Percentiles rank a stretch among this genome's conserved stretches.
Evolutionary conservation across 2,113 vertebrate species (phyloP).

Genomic region (Dipodomys ordii): DNA sequence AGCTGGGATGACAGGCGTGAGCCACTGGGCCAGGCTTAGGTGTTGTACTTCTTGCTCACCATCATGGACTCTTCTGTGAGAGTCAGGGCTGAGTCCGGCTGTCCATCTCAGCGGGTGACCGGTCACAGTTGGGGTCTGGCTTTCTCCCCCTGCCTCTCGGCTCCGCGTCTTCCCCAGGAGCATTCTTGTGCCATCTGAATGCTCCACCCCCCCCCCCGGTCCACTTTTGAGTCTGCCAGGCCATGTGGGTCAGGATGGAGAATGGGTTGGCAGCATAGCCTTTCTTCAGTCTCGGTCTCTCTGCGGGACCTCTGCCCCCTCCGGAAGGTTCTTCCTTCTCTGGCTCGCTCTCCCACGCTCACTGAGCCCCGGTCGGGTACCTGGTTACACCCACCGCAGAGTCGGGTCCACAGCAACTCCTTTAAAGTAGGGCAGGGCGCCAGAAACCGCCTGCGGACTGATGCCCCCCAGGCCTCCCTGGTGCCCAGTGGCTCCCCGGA

Average conservation of each 20-base stretch:
- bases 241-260: background rate
- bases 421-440: background rate
- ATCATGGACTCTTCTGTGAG: background rate
- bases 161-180: background rate
- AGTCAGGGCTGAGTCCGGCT: background rate
- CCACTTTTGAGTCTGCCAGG: no score
- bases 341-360: background rate
- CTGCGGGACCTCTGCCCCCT: background rate
- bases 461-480: background rate
- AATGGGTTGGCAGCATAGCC: background rate
- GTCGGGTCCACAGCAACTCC: background rate
- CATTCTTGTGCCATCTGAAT: no score
- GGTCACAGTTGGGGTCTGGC: background rate
- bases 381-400: background rate
- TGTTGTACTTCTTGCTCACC: background rate
- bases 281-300: conserved; percentile 25
- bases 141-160: background rate
- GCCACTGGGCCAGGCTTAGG: no score
- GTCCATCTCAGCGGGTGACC: background rate
- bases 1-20: no score
- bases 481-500: conserved; percentile 20
- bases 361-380: background rate
- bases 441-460: background rate
- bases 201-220: no score
- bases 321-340: background rate